Percentiles rank a stretch among this genome's conserved stretches.
These are phyloP conservation scores for Metopia argyrocephala DNA, from an alignment of 2,888 invertebrate genomes.

Conservation along the genomic window DNA sequence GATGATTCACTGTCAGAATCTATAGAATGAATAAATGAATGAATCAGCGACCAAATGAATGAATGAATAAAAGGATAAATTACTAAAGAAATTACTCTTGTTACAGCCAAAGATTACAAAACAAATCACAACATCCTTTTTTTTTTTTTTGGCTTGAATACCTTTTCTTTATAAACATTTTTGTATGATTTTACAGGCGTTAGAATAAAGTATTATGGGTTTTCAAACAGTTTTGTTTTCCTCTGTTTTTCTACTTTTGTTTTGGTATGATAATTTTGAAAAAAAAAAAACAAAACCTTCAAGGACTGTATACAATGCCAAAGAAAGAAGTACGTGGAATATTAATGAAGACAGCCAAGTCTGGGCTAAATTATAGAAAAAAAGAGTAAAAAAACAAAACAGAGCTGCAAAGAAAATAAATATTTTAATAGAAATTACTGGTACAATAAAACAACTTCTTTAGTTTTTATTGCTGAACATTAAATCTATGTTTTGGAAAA, in stretches of 20 bases:
- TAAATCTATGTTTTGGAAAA: too few species aligned
- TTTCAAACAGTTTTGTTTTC: slow-evolving; percentile 5
- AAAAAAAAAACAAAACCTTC: slow-evolving; percentile 47
- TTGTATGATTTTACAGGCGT: slow-evolving; percentile 62
- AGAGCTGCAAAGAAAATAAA: slow-evolving; percentile 1
- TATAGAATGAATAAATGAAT: slow-evolving; percentile 8
- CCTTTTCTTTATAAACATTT: slow-evolving; percentile 56
- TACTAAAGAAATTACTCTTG: slow-evolving; percentile 50
- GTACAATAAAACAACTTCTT: slow-evolving; percentile 32
- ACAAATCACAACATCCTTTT: slow-evolving; percentile 37
- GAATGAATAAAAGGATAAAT: slow-evolving; percentile 32
- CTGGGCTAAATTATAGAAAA: too few species aligned
- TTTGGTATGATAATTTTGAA: slow-evolving; percentile 9
- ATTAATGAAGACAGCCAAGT: slow-evolving; percentile 27
- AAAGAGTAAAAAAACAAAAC: background rate
- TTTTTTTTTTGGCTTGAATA: slow-evolving; percentile 57
- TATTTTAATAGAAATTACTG: slow-evolving; percentile 53
- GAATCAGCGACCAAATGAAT: background rate
- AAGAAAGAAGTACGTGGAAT: slow-evolving; percentile 14
- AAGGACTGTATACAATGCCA: too few species aligned
- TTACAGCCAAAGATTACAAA: slow-evolving; percentile 50
- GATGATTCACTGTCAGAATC: slow-evolving; percentile 11
- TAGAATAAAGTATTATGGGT: slow-evolving; percentile 50
- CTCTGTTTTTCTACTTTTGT: slow-evolving; percentile 19
- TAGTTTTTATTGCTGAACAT: too few species aligned